A percentile compares a stretch with the other conserved stretches of the same genome.
These are phyloP conservation scores for Chrysodeixis includens DNA, from an alignment of 2,888 invertebrate species.

Conservation along the genomic window DNA sequence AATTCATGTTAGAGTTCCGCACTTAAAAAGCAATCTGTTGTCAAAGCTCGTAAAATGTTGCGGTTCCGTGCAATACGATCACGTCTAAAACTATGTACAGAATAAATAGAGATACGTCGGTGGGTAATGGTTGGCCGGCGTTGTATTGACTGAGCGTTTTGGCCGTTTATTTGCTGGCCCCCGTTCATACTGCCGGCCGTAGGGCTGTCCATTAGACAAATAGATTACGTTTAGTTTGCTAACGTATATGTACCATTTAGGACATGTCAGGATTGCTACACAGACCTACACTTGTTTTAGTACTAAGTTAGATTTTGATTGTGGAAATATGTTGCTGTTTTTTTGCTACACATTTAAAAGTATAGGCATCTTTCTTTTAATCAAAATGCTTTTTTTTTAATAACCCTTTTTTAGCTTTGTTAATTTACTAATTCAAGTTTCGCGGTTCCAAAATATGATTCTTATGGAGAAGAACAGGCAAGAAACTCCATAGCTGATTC, in stretches of 20 bases:
- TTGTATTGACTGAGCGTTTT: slow-evolving; percentile 52
- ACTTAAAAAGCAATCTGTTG: slow-evolving; percentile 82
- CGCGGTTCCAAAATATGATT: no score
- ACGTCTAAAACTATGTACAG: slow-evolving; percentile 37
- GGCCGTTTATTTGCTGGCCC: slow-evolving; percentile 34
- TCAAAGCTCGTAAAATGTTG: slow-evolving; percentile 70
- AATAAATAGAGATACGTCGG: slow-evolving; percentile 42
- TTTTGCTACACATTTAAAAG: neutral
- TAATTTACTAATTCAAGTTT: no score
- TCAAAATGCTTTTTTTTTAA: no score
- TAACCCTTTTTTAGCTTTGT: no score
- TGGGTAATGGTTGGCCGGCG: slow-evolving; percentile 34
- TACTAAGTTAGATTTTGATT: neutral
- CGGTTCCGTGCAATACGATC: slow-evolving; percentile 61
- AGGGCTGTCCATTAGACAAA: slow-evolving; percentile 41
- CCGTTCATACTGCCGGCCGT: slow-evolving; percentile 33
- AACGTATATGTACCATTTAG: neutral
- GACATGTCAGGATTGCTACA: neutral
- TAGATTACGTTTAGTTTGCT: slow-evolving; percentile 36
- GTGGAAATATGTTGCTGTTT: neutral
- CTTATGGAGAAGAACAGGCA: no score
- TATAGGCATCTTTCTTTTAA: no score
- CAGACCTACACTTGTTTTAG: neutral
- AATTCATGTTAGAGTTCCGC: slow-evolving; percentile 78
- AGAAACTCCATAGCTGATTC: no score